Percentiles rank a stretch among this genome's conserved stretches.
Conservation (phyloP, 2,888 invertebrate species). For the Conomelus anceps region DNA sequence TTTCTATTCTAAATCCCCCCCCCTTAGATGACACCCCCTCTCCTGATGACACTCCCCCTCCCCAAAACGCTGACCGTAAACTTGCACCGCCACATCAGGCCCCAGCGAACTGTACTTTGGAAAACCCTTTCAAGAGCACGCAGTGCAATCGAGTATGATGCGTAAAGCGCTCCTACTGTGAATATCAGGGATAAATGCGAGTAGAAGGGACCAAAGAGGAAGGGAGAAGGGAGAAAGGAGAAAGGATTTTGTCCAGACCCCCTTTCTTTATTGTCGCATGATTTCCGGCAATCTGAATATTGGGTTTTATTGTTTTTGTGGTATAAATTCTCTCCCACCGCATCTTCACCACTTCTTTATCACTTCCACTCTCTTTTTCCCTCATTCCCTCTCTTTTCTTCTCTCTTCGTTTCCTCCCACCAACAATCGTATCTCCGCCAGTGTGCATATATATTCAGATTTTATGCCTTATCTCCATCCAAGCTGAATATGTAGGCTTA, state of each 20-base stretch:
- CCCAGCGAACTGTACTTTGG: neutral
- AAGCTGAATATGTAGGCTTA: neutral
- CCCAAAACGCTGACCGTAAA: neutral
- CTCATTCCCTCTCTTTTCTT: neutral
- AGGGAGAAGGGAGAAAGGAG: neutral
- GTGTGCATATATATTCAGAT: neutral
- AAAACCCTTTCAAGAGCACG: neutral
- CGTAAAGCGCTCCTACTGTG: neutral
- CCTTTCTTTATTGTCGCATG: constrained; percentile 9
- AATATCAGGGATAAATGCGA: neutral
- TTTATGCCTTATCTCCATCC: neutral
- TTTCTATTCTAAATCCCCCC: neutral
- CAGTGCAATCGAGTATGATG: neutral
- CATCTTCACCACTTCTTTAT: neutral
- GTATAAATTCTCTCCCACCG: neutral
- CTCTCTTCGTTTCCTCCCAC: neutral
- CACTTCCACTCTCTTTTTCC: neutral
- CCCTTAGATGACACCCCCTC: neutral
- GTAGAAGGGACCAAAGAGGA: neutral
- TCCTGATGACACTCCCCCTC: too few species aligned
- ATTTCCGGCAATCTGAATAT: constrained; percentile 10
- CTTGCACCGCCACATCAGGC: neutral
- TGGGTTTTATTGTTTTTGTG: constrained; percentile 8
- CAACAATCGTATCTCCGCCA: neutral
- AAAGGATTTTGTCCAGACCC: neutral